phyloP scores from a whole-genome alignment of 2,797 vertebrate species.

The Paedocypris micromegethes region DNA sequence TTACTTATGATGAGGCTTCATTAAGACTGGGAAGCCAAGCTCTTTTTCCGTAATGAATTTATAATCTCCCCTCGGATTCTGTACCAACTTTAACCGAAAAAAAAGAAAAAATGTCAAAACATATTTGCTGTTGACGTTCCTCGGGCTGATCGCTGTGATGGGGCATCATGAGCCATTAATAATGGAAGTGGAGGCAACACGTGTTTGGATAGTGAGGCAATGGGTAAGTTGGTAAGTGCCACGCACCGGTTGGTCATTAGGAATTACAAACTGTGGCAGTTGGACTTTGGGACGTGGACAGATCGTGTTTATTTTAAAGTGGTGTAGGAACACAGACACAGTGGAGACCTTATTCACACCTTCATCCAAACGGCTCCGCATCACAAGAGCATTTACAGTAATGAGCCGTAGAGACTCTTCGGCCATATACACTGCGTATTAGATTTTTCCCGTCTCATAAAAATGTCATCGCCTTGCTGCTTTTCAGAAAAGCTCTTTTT shows the following conservation, averaged over 20 bases:
- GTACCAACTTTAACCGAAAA: too few species aligned
- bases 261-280: conserved; percentile 57
- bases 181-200: conserved; percentile 5
- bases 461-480: conserved; percentile 32
- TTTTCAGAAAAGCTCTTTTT: conserved; percentile 30
- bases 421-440: conserved; percentile 22
- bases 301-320: conserved; percentile 62
- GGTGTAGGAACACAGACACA: conserved; percentile 53
- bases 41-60: conserved; percentile 68
- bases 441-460: conserved; percentile 31
- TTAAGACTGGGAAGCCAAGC: conserved; percentile 68
- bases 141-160: conserved; percentile 1
- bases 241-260: conserved; percentile 49
- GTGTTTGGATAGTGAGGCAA: conserved; percentile 28
- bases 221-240: conserved; percentile 43
- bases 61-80: background rate
- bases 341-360: conserved; percentile 62
- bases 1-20: conserved; percentile 72
- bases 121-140: conserved; percentile 14
- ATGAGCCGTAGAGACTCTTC: conserved; percentile 44
- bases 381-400: conserved; percentile 39
- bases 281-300: conserved; percentile 53
- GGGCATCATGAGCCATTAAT: conserved; percentile 6
- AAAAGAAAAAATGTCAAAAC: conserved; percentile 3
- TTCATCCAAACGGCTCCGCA: conserved; percentile 50